These are phyloP conservation scores for Drosophila anceps DNA, from an alignment of 2,888 invertebrate genomes.

Conservation along the genomic window DNA sequence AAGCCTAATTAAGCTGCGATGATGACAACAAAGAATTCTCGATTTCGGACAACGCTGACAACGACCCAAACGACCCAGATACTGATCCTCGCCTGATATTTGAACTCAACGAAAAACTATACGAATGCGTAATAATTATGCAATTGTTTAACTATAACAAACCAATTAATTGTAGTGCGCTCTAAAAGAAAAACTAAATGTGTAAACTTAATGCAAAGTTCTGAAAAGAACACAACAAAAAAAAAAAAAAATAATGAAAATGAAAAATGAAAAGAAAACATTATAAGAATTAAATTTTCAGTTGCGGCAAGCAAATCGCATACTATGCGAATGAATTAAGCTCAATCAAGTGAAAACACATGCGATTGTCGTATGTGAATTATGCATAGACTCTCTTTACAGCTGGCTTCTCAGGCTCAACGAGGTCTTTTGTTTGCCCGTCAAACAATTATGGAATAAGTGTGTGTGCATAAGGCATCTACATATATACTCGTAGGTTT, in stretches of 20 bases:
- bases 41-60: constrained; percentile 23
- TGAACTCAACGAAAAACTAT: neutral
- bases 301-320: constrained; percentile 60
- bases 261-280: constrained; percentile 12
- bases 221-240: constrained; percentile 20
- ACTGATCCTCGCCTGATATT: constrained; percentile 14
- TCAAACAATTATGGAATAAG: constrained; percentile 42
- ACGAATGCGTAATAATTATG: constrained; percentile 39
- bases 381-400: constrained; percentile 27
- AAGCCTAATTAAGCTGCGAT: constrained; percentile 25
- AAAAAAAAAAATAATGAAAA: constrained; percentile 33
- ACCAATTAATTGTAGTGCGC: constrained; percentile 30
- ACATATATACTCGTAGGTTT: neutral
- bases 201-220: constrained; percentile 39
- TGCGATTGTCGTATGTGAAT: constrained; percentile 29
- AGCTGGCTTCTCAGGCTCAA: constrained; percentile 29
- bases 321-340: constrained; percentile 76
- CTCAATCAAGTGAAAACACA: constrained; percentile 62
- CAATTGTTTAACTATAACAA: constrained; percentile 33
- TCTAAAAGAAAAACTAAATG: constrained; percentile 5
- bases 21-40: neutral
- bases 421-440: constrained; percentile 41
- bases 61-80: constrained; percentile 15
- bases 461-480: neutral
- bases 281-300: constrained; percentile 21